Conservation (phyloP, 2,888 invertebrate genomes). For the Allygus modestus region DNA sequence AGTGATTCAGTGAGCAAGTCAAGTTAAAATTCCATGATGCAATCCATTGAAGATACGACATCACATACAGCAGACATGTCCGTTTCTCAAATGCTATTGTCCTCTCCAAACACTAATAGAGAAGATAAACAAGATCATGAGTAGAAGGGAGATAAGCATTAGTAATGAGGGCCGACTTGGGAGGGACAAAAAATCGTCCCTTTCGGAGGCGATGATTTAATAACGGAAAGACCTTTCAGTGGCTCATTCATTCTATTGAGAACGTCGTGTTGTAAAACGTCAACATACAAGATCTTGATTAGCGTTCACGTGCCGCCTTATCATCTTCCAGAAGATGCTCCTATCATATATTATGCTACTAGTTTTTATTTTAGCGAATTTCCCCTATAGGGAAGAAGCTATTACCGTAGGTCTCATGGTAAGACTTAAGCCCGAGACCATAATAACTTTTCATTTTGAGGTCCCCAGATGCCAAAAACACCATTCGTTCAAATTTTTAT, state of each 20-base stretch:
- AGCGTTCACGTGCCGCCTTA: too few relatives aligned
- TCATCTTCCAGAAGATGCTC: too few relatives aligned
- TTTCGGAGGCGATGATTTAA: not conserved
- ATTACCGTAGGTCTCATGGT: too few relatives aligned
- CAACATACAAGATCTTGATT: too few relatives aligned
- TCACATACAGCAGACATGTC: not conserved
- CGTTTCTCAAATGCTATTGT: not conserved
- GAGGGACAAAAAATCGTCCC: not conserved
- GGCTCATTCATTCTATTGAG: not conserved
- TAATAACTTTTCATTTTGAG: too few relatives aligned
- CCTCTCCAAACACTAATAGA: not conserved
- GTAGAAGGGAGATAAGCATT: not conserved
- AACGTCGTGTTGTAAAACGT: too few relatives aligned
- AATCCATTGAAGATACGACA: not conserved
- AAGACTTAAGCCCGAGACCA: too few relatives aligned
- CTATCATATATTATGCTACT: too few relatives aligned
- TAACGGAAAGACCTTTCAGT: not conserved
- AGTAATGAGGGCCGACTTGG: not conserved
- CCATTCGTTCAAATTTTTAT: too few relatives aligned
- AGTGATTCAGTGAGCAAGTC: not conserved
- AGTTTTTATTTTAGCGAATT: too few relatives aligned
- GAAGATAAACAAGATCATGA: constrained; percentile 1
- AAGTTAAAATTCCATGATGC: constrained; percentile 28
- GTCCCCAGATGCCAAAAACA: too few relatives aligned
- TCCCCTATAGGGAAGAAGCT: too few relatives aligned